Percentiles rank a stretch among this genome's conserved stretches.
phyloP scores from a whole-genome alignment of 2,113 vertebrate species.

The Ia io region DNA sequence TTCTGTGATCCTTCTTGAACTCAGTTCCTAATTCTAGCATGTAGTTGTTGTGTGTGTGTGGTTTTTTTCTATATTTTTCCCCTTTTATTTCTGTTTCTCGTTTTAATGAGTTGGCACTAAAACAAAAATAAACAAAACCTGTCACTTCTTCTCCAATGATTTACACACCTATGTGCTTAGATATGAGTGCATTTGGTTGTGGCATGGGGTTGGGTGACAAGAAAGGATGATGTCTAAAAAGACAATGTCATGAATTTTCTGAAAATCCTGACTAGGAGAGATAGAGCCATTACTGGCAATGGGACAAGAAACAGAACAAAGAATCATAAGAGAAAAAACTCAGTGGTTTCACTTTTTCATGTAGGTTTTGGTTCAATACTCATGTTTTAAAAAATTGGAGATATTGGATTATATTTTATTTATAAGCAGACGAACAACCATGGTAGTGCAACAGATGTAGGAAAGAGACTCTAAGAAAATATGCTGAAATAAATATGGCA shows the following conservation, averaged over 20 bases:
- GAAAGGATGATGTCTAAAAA: not conserved
- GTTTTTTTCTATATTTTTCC: not conserved
- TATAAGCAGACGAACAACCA: not conserved
- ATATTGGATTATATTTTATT: not conserved
- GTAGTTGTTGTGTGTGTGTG: too few relatives aligned
- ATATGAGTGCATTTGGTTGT: not conserved
- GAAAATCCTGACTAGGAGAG: not conserved
- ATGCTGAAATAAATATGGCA: not conserved
- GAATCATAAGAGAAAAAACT: not conserved
- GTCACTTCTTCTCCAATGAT: not conserved
- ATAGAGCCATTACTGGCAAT: not conserved
- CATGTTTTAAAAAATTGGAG: not conserved
- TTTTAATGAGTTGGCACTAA: not conserved
- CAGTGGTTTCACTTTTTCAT: not conserved
- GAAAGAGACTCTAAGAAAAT: not conserved
- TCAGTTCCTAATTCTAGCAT: not conserved
- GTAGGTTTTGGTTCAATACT: not conserved
- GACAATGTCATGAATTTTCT: not conserved
- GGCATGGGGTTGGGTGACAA: not conserved
- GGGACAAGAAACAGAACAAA: not conserved
- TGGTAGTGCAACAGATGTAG: not conserved
- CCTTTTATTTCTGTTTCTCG: not conserved
- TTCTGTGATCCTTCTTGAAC: not conserved
- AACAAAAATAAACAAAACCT: not conserved
- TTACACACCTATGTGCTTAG: not conserved